A percentile compares a stretch with the other conserved stretches of the same genome.
phyloP scores from a whole-genome alignment of 2,797 vertebrate species.

The Neopelma chrysocephalum region DNA sequence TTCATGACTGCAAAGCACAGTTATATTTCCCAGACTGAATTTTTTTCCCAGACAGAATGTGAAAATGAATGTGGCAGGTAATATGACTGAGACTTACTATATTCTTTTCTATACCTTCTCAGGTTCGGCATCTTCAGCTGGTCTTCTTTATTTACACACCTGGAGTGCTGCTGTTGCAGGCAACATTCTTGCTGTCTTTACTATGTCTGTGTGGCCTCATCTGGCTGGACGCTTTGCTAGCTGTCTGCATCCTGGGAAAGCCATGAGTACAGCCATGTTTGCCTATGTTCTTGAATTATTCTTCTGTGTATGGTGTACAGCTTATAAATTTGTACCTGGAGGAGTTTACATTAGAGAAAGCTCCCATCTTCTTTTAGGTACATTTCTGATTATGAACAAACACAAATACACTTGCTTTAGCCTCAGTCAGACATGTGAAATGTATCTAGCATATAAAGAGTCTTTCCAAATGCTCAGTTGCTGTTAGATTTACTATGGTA shows the following conservation, averaged over 20 bases:
- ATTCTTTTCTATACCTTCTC: neutral
- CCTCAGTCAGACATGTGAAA: neutral
- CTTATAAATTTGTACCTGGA: slow-evolving; percentile 80
- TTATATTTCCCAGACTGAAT: neutral
- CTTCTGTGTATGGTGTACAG: slow-evolving; percentile 78
- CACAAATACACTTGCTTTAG: neutral
- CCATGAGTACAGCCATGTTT: slow-evolving; percentile 69
- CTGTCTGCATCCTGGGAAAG: slow-evolving; percentile 61
- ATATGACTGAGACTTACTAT: neutral
- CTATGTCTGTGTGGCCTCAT: slow-evolving; percentile 69
- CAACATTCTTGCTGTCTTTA: slow-evolving; percentile 67
- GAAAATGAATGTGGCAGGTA: neutral
- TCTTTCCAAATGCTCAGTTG: neutral
- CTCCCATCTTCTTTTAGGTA: slow-evolving; percentile 78
- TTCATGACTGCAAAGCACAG: neutral
- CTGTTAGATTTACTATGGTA: neutral
- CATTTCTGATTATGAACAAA: neutral
- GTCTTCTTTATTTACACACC: slow-evolving; percentile 70
- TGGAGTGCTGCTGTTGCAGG: slow-evolving; percentile 74
- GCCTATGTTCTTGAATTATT: slow-evolving; percentile 68
- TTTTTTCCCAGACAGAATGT: neutral
- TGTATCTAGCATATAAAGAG: neutral
- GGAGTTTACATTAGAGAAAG: slow-evolving; percentile 74
- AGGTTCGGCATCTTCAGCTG: slow-evolving; percentile 67
- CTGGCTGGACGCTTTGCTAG: slow-evolving; percentile 51